These are phyloP conservation scores for Thymelicus lineola DNA, from an alignment of 2,888 invertebrate genomes.

Conservation along the genomic window DNA sequence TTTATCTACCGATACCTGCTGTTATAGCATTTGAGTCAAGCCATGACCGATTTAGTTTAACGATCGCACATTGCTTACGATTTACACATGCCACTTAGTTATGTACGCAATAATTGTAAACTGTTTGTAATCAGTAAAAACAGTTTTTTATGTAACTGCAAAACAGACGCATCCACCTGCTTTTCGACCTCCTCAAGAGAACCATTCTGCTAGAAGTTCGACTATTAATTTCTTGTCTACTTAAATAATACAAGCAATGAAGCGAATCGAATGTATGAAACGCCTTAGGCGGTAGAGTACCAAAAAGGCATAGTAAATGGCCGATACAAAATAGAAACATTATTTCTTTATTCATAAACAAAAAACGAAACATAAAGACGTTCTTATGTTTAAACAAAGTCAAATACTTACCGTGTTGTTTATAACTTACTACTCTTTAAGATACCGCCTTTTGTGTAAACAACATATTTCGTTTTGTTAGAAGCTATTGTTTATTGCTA, in stretches of 20 bases:
- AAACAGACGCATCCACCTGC: too few species aligned
- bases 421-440: conserved; percentile 44
- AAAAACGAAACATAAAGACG: conserved; percentile 38
- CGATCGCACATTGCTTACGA: background rate
- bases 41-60: background rate
- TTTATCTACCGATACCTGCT: background rate
- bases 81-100: background rate
- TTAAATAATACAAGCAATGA: conserved; percentile 1
- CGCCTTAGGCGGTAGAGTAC: conserved; percentile 23
- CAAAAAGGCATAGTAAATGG: conserved; percentile 10
- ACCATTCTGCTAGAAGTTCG: too few species aligned
- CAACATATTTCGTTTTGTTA: background rate
- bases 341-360: conserved; percentile 43
- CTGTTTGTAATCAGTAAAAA: background rate
- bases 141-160: background rate
- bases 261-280: background rate
- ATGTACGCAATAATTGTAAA: background rate
- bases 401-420: conserved; percentile 40
- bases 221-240: too few species aligned
- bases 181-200: too few species aligned
- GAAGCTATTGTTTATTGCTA: conserved; percentile 2
- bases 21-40: background rate
- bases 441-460: conserved; percentile 49
- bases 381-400: conserved; percentile 40
- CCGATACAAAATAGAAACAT: conserved; percentile 40